A percentile compares a stretch with the other conserved stretches of the same genome.
These are phyloP conservation scores for Hermatobates lingyangjiaoensis DNA, from an alignment of 1,140 invertebrate species.

Conservation along the genomic window DNA sequence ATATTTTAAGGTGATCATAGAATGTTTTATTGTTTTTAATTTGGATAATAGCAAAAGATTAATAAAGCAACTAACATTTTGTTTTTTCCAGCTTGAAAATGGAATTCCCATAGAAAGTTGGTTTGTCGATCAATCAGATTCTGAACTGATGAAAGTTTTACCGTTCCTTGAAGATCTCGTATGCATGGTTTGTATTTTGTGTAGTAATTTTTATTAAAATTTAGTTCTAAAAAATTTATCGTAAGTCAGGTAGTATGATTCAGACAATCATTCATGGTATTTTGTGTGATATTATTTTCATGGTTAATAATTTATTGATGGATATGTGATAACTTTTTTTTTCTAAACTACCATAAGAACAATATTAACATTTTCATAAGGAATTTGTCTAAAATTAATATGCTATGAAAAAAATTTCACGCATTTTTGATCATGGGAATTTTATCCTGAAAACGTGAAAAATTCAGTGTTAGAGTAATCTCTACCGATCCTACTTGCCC, in stretches of 20 bases:
- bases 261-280: background rate
- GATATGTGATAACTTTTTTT: conserved; percentile 6
- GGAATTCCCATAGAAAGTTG: conserved; percentile 95
- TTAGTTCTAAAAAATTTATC: background rate
- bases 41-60: too few species aligned
- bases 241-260: background rate
- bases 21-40: too few species aligned
- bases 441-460: too few species aligned
- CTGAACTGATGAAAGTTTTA: conserved; percentile 77
- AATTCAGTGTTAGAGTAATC: too few species aligned
- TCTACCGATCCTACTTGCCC: too few species aligned
- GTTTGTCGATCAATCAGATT: conserved; percentile 82
- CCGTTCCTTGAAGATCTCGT: conserved; percentile 83
- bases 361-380: too few species aligned
- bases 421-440: too few species aligned
- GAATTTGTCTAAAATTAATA: too few species aligned
- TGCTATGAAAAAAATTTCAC: too few species aligned
- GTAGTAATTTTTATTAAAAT: background rate
- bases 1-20: too few species aligned
- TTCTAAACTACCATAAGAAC: conserved; percentile 5
- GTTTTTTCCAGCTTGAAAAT: conserved; percentile 66
- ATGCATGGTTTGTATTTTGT: conserved; percentile 35
- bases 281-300: background rate
- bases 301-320: background rate
- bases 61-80: conserved; percentile 8